phyloP scores from a whole-genome alignment of 2,797 vertebrate genomes.

The Danio tinwini region DNA sequence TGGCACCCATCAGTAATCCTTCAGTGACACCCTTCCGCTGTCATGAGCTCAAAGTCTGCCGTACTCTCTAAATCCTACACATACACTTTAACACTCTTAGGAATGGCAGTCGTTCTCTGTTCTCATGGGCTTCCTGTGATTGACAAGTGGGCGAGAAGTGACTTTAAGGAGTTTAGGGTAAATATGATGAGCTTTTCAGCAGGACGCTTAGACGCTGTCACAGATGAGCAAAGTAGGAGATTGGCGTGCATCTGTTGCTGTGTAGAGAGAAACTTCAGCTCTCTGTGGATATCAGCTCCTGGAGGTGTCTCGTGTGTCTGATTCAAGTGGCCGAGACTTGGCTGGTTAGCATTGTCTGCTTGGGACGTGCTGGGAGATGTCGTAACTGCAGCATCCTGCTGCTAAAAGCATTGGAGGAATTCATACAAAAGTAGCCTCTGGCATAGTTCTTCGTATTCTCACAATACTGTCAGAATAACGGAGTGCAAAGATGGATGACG shows the following conservation, averaged over 20 bases:
- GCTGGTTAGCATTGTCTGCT: not conserved
- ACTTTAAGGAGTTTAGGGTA: conserved; percentile 54
- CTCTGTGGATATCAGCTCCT: conserved; percentile 70
- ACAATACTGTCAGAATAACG: not conserved
- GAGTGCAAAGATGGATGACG: too few relatives aligned
- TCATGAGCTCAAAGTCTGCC: conserved; percentile 66
- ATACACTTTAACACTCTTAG: conserved; percentile 55
- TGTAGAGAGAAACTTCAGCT: conserved; percentile 75
- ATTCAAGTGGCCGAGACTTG: conserved; percentile 48
- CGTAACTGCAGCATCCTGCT: not conserved
- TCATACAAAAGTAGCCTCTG: not conserved
- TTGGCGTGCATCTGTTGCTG: conserved; percentile 69
- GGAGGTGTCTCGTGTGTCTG: conserved; percentile 68
- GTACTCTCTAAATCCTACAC: conserved; percentile 43
- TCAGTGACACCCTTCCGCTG: conserved; percentile 67
- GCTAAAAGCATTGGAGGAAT: not conserved
- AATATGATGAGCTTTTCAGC: conserved; percentile 57
- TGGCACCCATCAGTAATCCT: conserved; percentile 73
- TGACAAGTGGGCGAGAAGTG: conserved; percentile 51
- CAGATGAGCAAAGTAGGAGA: conserved; percentile 47
- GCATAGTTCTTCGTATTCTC: not conserved
- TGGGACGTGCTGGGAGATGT: not conserved
- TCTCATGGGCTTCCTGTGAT: conserved; percentile 49
- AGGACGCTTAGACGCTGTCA: conserved; percentile 49
- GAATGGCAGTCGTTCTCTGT: conserved; percentile 49